Percentiles rank a stretch among this genome's conserved stretches.
Evolutionary conservation across 2,888 invertebrate species (phyloP).

Genomic region (Polietes domitor): DNA sequence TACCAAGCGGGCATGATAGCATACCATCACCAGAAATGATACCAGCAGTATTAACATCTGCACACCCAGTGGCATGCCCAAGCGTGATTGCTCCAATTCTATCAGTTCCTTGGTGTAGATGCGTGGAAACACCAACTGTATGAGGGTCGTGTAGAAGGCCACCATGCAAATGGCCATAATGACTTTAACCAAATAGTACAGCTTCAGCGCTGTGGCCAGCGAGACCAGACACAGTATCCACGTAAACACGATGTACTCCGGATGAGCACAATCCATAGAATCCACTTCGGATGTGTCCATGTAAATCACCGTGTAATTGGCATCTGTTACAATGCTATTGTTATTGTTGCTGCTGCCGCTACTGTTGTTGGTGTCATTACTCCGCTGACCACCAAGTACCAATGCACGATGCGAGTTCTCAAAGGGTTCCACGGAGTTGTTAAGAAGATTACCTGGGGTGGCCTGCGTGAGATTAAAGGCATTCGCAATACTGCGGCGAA

Average conservation of each 20-base stretch:
- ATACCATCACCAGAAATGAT: slow-evolving; percentile 92
- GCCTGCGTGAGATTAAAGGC: slow-evolving; percentile 73
- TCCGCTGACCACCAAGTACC: slow-evolving; percentile 20
- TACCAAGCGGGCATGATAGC: slow-evolving; percentile 93
- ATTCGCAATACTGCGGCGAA: slow-evolving; percentile 73
- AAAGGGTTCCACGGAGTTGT: slow-evolving; percentile 69
- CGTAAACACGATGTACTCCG: slow-evolving; percentile 95
- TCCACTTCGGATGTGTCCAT: slow-evolving; percentile 13
- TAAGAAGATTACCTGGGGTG: slow-evolving; percentile 61
- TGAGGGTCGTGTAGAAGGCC: slow-evolving; percentile 87
- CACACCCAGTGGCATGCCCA: slow-evolving; percentile 85
- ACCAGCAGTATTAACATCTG: slow-evolving; percentile 91
- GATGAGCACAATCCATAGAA: slow-evolving; percentile 83
- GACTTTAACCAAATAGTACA: slow-evolving; percentile 93
- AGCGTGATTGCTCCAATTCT: slow-evolving; percentile 78
- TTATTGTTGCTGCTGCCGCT: slow-evolving; percentile 21
- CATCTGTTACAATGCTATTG: slow-evolving; percentile 13
- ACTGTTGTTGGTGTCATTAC: slow-evolving; percentile 30
- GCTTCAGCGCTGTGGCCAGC: slow-evolving; percentile 93
- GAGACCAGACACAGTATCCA: slow-evolving; percentile 96
- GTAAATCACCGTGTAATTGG: slow-evolving; percentile 40
- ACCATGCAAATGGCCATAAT: slow-evolving; percentile 89
- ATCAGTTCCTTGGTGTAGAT: slow-evolving; percentile 80
- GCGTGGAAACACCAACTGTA: slow-evolving; percentile 83
- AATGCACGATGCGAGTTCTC: slow-evolving; percentile 66